Percentiles rank a stretch among this genome's conserved stretches.
phyloP scores from a whole-genome alignment of 2,888 invertebrate species.

The Euclidia mi region DNA sequence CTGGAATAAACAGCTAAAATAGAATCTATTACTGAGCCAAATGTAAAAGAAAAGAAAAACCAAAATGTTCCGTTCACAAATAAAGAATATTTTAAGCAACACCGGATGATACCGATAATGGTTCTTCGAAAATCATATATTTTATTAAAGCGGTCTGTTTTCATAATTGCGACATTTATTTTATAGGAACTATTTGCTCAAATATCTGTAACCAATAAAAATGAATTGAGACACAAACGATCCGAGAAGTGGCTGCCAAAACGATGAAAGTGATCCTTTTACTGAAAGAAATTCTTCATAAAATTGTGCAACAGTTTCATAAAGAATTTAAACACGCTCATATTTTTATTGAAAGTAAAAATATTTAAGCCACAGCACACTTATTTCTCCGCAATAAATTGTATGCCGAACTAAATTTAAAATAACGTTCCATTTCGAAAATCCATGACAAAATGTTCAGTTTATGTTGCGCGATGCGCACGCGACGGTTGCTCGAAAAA shows the following conservation, averaged over 20 bases:
- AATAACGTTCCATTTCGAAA: constrained; percentile 47
- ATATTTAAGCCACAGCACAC: constrained; percentile 18
- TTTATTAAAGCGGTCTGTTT: background rate
- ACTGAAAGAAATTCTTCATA: background rate
- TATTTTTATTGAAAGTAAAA: constrained; percentile 16
- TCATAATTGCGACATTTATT: background rate
- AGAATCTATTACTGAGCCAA: too few species aligned
- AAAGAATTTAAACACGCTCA: constrained; percentile 14
- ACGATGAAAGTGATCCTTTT: background rate
- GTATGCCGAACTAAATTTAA: constrained; percentile 45
- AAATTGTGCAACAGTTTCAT: constrained; percentile 15
- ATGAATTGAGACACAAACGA: constrained; percentile 3
- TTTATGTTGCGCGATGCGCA: constrained; percentile 28
- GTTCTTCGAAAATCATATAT: background rate
- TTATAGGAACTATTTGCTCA: background rate
- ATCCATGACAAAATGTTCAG: constrained; percentile 36
- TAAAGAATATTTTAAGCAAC: too few species aligned
- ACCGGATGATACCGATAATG: too few species aligned
- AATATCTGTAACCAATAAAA: constrained; percentile 2
- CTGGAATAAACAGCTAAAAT: background rate
- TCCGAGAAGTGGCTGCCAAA: background rate
- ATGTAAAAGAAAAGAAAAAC: too few species aligned
- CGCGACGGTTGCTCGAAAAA: constrained; percentile 28
- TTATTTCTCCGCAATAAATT: constrained; percentile 37
- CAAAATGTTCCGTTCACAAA: too few species aligned